A percentile compares a stretch with the other conserved stretches of the same genome.
phyloP scores from a whole-genome alignment of 2,888 invertebrate genomes.

The Eristalis tenax region DNA sequence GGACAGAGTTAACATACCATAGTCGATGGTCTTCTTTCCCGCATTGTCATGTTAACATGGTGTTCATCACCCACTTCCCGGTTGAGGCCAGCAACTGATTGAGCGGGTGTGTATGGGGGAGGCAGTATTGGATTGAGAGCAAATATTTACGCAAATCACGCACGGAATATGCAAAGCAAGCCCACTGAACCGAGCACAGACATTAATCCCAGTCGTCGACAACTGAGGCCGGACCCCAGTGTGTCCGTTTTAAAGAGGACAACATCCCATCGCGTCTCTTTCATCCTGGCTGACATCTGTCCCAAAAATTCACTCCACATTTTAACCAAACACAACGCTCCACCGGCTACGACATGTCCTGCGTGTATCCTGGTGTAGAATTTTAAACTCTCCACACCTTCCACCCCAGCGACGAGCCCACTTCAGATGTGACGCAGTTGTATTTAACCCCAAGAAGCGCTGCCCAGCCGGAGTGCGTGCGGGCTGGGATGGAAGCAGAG shows the following conservation, averaged over 20 bases:
- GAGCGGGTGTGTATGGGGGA: not conserved
- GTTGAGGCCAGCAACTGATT: not conserved
- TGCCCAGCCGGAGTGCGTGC: not conserved
- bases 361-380: slow-evolving; percentile 27
- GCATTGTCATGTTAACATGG: slow-evolving; percentile 62
- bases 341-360: slow-evolving; percentile 52
- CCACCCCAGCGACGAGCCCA: not conserved
- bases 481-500: not conserved
- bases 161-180: slow-evolving; percentile 64
- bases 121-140: slow-evolving; percentile 14
- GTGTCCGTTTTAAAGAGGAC: not conserved
- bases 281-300: slow-evolving; percentile 62
- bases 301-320: slow-evolving; percentile 57
- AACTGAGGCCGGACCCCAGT: not conserved
- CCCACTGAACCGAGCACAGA: slow-evolving; percentile 33
- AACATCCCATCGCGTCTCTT: not conserved
- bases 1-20: slow-evolving; percentile 36
- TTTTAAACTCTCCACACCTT: slow-evolving; percentile 43
- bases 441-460: slow-evolving; percentile 13
- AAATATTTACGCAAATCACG: slow-evolving; percentile 68
- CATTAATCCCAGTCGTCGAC: slow-evolving; percentile 19
- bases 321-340: slow-evolving; percentile 49
- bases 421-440: slow-evolving; percentile 58
- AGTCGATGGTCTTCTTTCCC: slow-evolving; percentile 48
- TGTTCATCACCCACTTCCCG: slow-evolving; percentile 54